Evolutionary conservation across 2,888 invertebrate genomes (phyloP).

Genomic region (Loripinus fragilis): DNA sequence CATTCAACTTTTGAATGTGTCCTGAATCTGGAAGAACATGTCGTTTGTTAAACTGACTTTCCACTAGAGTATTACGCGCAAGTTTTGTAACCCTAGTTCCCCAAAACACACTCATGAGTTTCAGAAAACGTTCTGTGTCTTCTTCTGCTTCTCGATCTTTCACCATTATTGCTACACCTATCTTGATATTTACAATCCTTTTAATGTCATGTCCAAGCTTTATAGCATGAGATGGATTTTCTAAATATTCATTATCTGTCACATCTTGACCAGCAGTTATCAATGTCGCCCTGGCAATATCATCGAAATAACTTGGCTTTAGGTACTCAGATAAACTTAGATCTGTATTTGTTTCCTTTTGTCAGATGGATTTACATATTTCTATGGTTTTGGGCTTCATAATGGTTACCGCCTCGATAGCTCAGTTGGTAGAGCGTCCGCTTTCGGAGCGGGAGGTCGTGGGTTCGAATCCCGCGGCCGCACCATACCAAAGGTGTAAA

Average conservation of each 20-base stretch:
- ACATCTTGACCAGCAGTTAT: constrained; percentile 20
- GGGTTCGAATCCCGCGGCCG: no score
- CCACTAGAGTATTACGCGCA: constrained; percentile 20
- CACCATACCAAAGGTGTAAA: no score
- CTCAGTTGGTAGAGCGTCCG: no score
- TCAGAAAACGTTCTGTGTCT: constrained; percentile 30
- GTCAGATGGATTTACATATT: constrained; percentile 25
- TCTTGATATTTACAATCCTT: constrained; percentile 34
- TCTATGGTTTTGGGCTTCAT: no score
- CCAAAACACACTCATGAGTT: constrained; percentile 43
- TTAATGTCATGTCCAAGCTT: constrained; percentile 43
- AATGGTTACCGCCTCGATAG: no score
- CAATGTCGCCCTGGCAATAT: constrained; percentile 22
- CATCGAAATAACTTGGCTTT: constrained; percentile 36
- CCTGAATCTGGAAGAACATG: no score
- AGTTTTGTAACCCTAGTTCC: constrained; percentile 28
- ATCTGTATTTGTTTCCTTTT: not conserved
- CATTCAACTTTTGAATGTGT: no score
- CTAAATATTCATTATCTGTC: constrained; percentile 34
- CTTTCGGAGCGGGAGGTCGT: no score
- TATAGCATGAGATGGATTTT: constrained; percentile 35
- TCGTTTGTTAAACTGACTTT: no score
- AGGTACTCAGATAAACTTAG: constrained; percentile 34
- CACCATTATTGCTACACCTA: constrained; percentile 28
- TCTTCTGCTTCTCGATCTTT: constrained; percentile 1